Percentiles rank a stretch among this genome's conserved stretches.
Evolutionary conservation across 2,888 invertebrate species (phyloP).

Genomic region (Epinotia bilunana): DNA sequence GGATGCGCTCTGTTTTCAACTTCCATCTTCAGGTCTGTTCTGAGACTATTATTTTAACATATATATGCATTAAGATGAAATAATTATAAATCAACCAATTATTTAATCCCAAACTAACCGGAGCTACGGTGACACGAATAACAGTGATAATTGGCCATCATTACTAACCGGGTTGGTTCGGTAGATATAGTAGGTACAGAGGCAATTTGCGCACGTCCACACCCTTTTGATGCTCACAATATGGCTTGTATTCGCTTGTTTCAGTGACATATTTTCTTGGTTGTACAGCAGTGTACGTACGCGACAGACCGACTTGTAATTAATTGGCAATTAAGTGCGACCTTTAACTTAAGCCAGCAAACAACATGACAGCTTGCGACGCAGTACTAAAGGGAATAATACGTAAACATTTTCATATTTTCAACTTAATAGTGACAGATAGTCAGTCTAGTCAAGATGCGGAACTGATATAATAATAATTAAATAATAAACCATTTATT

Average conservation of each 20-base stretch:
- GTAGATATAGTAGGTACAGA: slow-evolving; percentile 6
- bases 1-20: neutral
- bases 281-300: neutral
- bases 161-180: slow-evolving; percentile 28
- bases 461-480: too few relatives aligned
- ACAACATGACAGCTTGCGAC: slow-evolving; percentile 12
- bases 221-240: neutral
- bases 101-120: slow-evolving; percentile 3
- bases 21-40: neutral
- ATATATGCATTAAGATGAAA: neutral
- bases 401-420: neutral
- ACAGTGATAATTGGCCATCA: slow-evolving; percentile 36
- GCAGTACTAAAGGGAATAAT: neutral
- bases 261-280: neutral
- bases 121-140: slow-evolving; percentile 21
- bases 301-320: slow-evolving; percentile 32
- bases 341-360: slow-evolving; percentile 28
- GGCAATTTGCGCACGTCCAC: neutral
- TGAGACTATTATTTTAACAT: neutral
- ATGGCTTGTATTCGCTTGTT: neutral
- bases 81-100: slow-evolving; percentile 9
- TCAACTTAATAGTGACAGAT: neutral
- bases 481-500: too few relatives aligned
- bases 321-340: slow-evolving; percentile 37
- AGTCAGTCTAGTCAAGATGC: neutral